Percentiles rank a stretch among this genome's conserved stretches.
These are phyloP conservation scores for Drosophila limbata DNA, from an alignment of 2,888 invertebrate species.

Conservation along the genomic window DNA sequence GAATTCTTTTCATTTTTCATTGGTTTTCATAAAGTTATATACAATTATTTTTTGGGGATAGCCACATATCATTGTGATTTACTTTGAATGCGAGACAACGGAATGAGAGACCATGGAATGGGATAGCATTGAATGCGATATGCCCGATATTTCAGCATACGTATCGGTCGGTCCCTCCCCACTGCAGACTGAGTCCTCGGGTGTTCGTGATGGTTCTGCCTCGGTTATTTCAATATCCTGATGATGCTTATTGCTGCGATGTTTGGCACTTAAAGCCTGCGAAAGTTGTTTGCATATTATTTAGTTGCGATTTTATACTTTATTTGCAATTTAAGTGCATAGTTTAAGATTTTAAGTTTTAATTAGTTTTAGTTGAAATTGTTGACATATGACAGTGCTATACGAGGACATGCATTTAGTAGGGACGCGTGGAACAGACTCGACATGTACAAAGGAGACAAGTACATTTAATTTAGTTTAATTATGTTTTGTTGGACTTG, in stretches of 20 bases:
- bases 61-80: conserved; percentile 29
- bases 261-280: conserved; percentile 92
- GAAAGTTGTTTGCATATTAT: conserved; percentile 56
- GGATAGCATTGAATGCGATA: conserved; percentile 85
- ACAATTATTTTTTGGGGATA: conserved; percentile 23
- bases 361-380: conserved; percentile 22
- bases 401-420: conserved; percentile 46
- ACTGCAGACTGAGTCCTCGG: conserved; percentile 96
- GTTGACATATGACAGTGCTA: conserved; percentile 42
- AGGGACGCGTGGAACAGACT: conserved; percentile 39
- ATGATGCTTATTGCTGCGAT: conserved; percentile 87
- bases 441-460: conserved; percentile 24
- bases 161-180: conserved; percentile 91
- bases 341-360: conserved; percentile 4
- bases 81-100: conserved; percentile 79
- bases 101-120: conserved; percentile 84
- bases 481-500: conserved; percentile 24
- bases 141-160: conserved; percentile 85
- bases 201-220: conserved; percentile 93
- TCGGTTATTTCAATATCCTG: conserved; percentile 89
- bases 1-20: conserved; percentile 13
- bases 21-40: conserved; percentile 20
- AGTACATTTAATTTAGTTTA: conserved; percentile 14
- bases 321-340: conserved; percentile 40
- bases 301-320: conserved; percentile 12